Evolutionary conservation across 2,888 invertebrate species (phyloP).

Genomic region (Mythimna vitellina): DNA sequence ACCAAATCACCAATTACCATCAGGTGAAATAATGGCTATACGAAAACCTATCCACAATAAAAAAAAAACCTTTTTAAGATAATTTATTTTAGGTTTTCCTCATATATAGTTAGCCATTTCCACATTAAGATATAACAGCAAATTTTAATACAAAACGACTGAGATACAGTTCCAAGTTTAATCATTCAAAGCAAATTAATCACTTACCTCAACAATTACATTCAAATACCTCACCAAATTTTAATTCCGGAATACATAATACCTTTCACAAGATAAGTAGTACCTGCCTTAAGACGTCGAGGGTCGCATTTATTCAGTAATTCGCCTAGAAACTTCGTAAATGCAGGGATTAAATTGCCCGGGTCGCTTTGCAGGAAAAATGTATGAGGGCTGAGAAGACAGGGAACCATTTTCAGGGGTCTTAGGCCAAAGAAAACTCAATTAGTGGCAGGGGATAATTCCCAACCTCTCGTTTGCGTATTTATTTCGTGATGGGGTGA

Average conservation of each 20-base stretch:
- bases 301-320: slow-evolving; percentile 72
- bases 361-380: slow-evolving; percentile 72
- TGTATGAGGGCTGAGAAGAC: slow-evolving; percentile 67
- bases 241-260: slow-evolving; percentile 61
- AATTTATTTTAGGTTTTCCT: not conserved
- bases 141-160: not conserved
- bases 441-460: slow-evolving; percentile 70
- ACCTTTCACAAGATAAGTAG: slow-evolving; percentile 65
- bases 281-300: slow-evolving; percentile 64
- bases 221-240: slow-evolving; percentile 54
- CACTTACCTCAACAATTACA: slow-evolving; percentile 34
- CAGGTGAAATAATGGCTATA: too few species aligned
- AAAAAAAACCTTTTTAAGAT: not conserved
- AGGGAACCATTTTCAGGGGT: slow-evolving; percentile 33
- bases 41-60: too few species aligned
- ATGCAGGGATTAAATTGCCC: slow-evolving; percentile 75
- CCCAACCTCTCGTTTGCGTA: slow-evolving; percentile 66
- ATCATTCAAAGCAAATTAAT: slow-evolving; percentile 30
- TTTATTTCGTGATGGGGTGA: slow-evolving; percentile 60
- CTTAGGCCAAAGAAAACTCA: slow-evolving; percentile 58
- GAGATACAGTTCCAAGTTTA: not conserved
- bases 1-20: too few species aligned
- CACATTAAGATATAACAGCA: not conserved
- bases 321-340: slow-evolving; percentile 69
- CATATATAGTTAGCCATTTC: not conserved